Conservation (phyloP, 2,113 vertebrate species). For the Gopherus flavomarginatus region DNA sequence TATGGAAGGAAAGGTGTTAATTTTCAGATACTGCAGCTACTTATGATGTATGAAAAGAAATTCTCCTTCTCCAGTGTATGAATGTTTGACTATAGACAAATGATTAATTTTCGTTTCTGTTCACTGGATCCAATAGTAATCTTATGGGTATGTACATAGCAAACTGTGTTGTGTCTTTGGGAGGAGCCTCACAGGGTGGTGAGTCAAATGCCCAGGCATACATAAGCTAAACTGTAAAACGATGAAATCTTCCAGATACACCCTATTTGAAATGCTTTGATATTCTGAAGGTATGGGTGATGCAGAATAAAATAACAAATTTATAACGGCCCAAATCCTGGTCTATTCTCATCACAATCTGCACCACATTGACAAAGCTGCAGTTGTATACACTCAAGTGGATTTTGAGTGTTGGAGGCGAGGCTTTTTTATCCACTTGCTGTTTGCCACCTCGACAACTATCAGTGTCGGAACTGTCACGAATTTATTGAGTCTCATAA, state of each 20-base stretch:
- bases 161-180: neutral
- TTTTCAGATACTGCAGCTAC: neutral
- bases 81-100: neutral
- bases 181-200: neutral
- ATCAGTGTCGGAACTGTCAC: neutral
- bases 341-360: neutral
- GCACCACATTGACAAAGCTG: neutral
- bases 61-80: neutral
- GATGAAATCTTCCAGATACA: neutral
- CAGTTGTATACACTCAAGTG: neutral
- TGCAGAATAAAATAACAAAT: neutral
- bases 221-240: neutral
- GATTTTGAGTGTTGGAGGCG: neutral
- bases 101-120: neutral
- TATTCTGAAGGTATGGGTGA: neutral
- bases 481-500: neutral
- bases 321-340: neutral
- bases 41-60: neutral
- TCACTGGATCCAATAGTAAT: neutral
- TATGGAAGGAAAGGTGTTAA: slow-evolving; percentile 1
- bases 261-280: neutral
- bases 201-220: neutral
- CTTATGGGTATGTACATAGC: neutral
- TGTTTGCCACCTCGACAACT: neutral
- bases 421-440: neutral